Conservation (phyloP, 2,797 vertebrate species). For the Manis pentadactyla region DNA sequence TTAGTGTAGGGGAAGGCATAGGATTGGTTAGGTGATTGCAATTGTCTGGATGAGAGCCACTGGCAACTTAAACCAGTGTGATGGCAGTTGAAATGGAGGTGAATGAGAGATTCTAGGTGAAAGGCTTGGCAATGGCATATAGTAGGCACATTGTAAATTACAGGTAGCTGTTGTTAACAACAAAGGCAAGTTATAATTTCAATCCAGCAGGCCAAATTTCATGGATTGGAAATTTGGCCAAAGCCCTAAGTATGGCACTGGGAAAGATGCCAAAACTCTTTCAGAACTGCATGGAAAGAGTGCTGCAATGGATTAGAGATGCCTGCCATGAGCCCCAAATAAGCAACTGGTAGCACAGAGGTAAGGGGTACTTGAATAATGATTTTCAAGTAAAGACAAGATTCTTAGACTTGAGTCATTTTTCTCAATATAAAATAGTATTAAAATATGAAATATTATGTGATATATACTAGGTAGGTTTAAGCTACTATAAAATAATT, state of each 20-base stretch:
- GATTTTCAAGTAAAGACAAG: neutral
- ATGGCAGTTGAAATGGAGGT: neutral
- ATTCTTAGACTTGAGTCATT: neutral
- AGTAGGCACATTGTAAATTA: neutral
- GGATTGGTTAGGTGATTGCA: neutral
- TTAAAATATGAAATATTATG: neutral
- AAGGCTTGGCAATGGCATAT: neutral
- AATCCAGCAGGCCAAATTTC: neutral
- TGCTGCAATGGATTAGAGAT: too few relatives aligned
- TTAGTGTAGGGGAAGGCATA: neutral
- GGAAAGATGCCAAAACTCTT: neutral
- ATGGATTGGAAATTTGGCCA: neutral
- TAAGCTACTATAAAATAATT: neutral
- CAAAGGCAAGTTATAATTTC: neutral
- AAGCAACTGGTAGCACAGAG: neutral
- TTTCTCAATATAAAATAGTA: conserved; percentile 33
- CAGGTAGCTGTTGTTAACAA: neutral
- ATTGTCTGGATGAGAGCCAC: neutral
- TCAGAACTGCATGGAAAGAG: neutral
- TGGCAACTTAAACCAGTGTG: neutral
- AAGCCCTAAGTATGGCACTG: neutral
- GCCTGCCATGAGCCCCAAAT: neutral
- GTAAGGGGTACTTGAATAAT: neutral
- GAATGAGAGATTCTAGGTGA: neutral
- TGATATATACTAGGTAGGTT: neutral